phyloP scores from a whole-genome alignment of 1,140 invertebrate species.

The Telenomus remus region DNA sequence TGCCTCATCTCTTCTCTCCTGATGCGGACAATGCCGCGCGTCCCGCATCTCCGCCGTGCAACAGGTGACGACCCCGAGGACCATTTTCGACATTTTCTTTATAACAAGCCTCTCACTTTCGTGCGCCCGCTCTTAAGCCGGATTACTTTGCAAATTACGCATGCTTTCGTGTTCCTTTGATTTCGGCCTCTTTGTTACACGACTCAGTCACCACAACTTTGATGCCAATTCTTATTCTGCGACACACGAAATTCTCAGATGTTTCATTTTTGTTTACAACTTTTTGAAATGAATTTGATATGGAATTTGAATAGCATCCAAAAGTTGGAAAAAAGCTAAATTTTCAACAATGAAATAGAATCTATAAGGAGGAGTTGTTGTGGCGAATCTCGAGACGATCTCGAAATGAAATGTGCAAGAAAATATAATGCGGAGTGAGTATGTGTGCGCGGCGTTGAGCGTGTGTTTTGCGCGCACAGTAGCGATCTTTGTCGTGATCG shows the following conservation, averaged over 20 bases:
- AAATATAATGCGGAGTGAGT: conserved; percentile 32
- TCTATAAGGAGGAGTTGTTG: conserved; percentile 32
- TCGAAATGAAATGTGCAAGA: conserved; percentile 53
- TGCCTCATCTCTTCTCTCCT: conserved; percentile 1
- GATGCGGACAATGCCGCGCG: conserved; percentile 9
- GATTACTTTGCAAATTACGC: conserved; percentile 44
- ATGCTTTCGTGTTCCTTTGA: conserved; percentile 19
- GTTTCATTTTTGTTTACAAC: too few relatives aligned
- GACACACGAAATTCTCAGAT: too few relatives aligned
- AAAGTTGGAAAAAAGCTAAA: conserved; percentile 12
- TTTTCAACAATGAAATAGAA: conserved; percentile 47
- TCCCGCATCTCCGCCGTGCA: conserved; percentile 25
- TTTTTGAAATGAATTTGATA: too few relatives aligned
- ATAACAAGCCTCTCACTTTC: conserved; percentile 23
- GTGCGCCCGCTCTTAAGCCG: conserved; percentile 11
- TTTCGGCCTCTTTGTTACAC: conserved; percentile 2
- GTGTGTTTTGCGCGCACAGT: conserved; percentile 40
- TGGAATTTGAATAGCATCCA: too few relatives aligned
- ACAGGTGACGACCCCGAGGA: conserved; percentile 48
- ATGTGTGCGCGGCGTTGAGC: conserved; percentile 4
- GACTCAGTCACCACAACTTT: too few relatives aligned
- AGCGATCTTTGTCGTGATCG: conserved; percentile 58
- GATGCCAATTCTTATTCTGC: too few relatives aligned
- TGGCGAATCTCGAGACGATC: conserved; percentile 26
- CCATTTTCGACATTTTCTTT: conserved; percentile 43